A percentile compares a stretch with the other conserved stretches of the same genome.
phyloP scores from a whole-genome alignment of 2,113 vertebrate genomes.

The Hippocampus abdominalis region DNA sequence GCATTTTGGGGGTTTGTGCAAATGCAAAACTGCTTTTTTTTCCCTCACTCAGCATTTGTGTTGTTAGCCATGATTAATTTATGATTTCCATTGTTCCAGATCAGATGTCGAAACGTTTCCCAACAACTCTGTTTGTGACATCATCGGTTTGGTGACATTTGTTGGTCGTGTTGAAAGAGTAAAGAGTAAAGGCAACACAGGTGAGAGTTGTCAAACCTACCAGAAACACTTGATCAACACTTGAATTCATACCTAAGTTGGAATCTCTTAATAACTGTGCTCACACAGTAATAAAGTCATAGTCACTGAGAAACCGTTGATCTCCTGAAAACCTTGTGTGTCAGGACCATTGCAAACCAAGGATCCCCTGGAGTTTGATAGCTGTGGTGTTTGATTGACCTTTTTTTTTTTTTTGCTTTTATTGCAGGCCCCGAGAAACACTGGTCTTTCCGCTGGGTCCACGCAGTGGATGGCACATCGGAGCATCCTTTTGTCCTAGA shows the following conservation, averaged over 20 bases:
- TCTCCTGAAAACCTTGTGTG: neutral
- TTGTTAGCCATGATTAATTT: neutral
- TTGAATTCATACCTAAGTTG: too few species aligned
- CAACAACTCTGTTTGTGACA: constrained; percentile 77
- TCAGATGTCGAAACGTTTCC: constrained; percentile 76
- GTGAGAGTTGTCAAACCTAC: constrained; percentile 25
- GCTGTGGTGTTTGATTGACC: neutral
- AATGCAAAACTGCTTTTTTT: neutral
- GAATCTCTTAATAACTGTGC: too few species aligned
- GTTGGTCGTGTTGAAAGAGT: constrained; percentile 84
- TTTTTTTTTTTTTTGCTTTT: neutral
- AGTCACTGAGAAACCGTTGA: neutral
- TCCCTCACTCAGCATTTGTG: neutral
- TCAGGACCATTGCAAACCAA: too few species aligned
- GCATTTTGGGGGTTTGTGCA: neutral
- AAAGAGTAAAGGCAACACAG: constrained; percentile 75
- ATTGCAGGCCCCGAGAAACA: constrained; percentile 80
- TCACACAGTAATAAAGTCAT: too few species aligned
- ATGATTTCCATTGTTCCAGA: constrained; percentile 61
- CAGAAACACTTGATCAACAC: neutral
- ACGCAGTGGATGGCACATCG: constrained; percentile 82
- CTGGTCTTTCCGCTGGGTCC: constrained; percentile 89
- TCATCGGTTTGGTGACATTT: constrained; percentile 87
- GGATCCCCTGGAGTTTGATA: neutral
- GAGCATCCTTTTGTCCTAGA: constrained; percentile 83